A percentile compares a stretch with the other conserved stretches of the same genome.
These are phyloP conservation scores for Asteroscopus sphinx DNA, from an alignment of 2,888 invertebrate genomes.

Conservation along the genomic window DNA sequence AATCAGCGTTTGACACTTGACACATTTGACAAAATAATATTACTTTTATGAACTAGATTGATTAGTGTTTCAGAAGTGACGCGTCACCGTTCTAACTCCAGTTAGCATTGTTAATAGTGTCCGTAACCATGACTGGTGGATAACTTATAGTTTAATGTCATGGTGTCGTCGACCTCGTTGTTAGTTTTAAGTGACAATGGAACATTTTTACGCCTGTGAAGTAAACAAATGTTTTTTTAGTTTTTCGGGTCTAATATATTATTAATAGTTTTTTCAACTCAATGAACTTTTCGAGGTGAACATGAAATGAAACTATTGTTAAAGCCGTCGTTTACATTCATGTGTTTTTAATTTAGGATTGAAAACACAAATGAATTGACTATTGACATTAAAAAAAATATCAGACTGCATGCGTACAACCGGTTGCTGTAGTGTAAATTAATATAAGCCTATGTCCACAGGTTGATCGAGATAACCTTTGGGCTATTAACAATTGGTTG, in stretches of 20 bases:
- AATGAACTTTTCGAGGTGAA: conserved; percentile 14
- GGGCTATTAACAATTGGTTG: too few species aligned
- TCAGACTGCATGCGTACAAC: too few species aligned
- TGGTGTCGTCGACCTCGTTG: conserved; percentile 39
- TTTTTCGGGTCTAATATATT: conserved; percentile 25
- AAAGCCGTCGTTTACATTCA: conserved; percentile 1
- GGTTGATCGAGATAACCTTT: too few species aligned
- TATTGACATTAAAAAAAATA: too few species aligned
- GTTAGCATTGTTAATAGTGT: conserved; percentile 46
- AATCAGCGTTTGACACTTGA: conserved; percentile 41
- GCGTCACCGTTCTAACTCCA: conserved; percentile 39
- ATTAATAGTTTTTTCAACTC: conserved; percentile 21
- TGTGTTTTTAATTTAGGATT: too few species aligned
- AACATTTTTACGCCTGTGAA: conserved; percentile 16
- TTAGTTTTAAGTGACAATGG: conserved; percentile 30
- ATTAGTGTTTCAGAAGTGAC: conserved; percentile 45
- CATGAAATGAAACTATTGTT: background rate
- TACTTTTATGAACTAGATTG: conserved; percentile 52
- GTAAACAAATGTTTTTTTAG: conserved; percentile 11
- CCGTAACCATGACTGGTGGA: conserved; percentile 51
- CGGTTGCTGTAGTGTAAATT: too few species aligned
- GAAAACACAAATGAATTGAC: too few species aligned
- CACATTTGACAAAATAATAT: conserved; percentile 48
- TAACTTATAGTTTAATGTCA: conserved; percentile 54
- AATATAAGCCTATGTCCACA: too few species aligned